These are phyloP conservation scores for Tragelaphus eurycerus DNA, from an alignment of 2,797 vertebrate species.

Conservation along the genomic window DNA sequence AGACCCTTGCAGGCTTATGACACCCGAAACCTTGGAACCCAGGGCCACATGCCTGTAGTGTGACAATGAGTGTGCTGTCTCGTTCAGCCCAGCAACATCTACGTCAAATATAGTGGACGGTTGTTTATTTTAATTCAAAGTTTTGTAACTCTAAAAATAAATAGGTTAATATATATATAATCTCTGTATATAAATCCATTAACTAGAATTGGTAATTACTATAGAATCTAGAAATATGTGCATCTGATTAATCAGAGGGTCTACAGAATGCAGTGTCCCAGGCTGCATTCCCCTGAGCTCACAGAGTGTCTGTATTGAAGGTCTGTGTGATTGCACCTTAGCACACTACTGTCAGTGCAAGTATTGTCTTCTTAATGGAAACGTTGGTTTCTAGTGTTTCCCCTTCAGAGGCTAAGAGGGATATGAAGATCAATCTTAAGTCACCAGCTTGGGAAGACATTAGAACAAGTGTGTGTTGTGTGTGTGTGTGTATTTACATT, in stretches of 20 bases:
- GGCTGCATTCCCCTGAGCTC: neutral
- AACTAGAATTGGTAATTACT: too few species aligned
- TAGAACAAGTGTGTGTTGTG: neutral
- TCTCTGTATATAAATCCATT: neutral
- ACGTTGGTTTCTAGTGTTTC: neutral
- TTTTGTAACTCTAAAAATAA: neutral
- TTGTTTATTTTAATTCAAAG: too few species aligned
- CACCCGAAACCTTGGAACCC: too few species aligned
- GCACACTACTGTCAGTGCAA: neutral
- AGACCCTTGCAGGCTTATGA: too few species aligned
- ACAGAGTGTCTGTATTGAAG: too few species aligned
- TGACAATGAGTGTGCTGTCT: too few species aligned
- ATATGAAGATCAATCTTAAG: neutral
- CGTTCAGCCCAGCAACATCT: too few species aligned
- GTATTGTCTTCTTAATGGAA: neutral
- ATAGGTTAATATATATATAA: neutral
- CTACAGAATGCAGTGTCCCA: fast-evolving
- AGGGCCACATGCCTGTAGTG: too few species aligned
- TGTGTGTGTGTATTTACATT: neutral
- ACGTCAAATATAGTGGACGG: fast-evolving
- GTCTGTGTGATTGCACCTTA: neutral
- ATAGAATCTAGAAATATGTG: neutral
- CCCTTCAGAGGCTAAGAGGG: neutral
- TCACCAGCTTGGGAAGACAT: neutral
- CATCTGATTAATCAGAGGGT: fast-evolving